A percentile compares a stretch with the other conserved stretches of the same genome.
Evolutionary conservation across 1,140 invertebrate species (phyloP).

Genomic region (Trissolcus basalis): DNA sequence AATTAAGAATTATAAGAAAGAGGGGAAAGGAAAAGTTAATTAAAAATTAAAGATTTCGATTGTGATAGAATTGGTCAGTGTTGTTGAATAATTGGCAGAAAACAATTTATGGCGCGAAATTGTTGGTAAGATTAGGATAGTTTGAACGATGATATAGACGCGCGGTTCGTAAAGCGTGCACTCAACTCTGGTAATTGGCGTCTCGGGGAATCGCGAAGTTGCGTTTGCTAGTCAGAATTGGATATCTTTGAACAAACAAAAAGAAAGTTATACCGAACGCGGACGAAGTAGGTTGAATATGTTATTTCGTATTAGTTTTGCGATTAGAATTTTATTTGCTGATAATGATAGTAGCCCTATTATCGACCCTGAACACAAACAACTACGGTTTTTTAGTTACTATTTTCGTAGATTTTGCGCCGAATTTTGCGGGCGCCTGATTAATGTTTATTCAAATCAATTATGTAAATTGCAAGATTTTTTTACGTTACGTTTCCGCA

Average conservation of each 20-base stretch:
- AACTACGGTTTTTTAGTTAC: slow-evolving; percentile 76
- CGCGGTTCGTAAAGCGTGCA: slow-evolving; percentile 30
- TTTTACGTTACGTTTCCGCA: slow-evolving; percentile 60
- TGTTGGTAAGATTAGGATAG: slow-evolving; percentile 16
- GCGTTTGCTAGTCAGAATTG: slow-evolving; percentile 76
- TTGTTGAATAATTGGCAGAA: slow-evolving; percentile 17
- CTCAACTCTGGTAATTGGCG: slow-evolving; percentile 58
- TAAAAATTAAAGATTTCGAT: slow-evolving; percentile 21
- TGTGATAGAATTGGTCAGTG: slow-evolving; percentile 18
- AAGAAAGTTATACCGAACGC: slow-evolving; percentile 14
- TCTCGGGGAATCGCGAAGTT: slow-evolving; percentile 58
- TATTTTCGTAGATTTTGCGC: slow-evolving; percentile 67
- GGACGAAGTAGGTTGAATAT: slow-evolving; percentile 30
- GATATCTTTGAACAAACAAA: slow-evolving; percentile 63
- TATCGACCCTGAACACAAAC: slow-evolving; percentile 63
- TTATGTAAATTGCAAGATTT: slow-evolving; percentile 50
- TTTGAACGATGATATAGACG: slow-evolving; percentile 25
- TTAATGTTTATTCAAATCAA: slow-evolving; percentile 35
- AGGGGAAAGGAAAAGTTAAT: slow-evolving; percentile 11
- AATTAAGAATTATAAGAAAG: not conserved
- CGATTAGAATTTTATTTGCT: slow-evolving; percentile 47
- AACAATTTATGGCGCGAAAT: slow-evolving; percentile 24
- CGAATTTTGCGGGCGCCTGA: slow-evolving; percentile 35
- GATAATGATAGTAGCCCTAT: slow-evolving; percentile 43
- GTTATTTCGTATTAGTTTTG: slow-evolving; percentile 47